A percentile compares a stretch with the other conserved stretches of the same genome.
Evolutionary conservation across 2,888 invertebrate genomes (phyloP).

Genomic region (Nemapogon koenigi): DNA sequence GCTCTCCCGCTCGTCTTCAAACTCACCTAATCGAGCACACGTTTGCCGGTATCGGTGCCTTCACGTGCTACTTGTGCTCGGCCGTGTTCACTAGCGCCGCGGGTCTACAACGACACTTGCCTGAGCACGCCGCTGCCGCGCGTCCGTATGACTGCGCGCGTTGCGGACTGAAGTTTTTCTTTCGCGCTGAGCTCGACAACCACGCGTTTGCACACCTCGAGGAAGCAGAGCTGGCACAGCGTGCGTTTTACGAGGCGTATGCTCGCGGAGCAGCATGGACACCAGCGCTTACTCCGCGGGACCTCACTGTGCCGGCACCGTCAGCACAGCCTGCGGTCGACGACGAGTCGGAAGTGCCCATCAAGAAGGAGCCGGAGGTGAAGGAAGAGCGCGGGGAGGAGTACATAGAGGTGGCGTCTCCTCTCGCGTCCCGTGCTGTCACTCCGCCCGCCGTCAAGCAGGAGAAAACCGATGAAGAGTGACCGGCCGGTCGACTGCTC

Average conservation of each 20-base stretch:
- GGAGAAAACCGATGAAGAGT: slow-evolving; percentile 49
- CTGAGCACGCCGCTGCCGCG: slow-evolving; percentile 80
- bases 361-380: slow-evolving; percentile 47
- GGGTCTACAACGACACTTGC: slow-evolving; percentile 82
- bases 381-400: slow-evolving; percentile 55
- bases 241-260: slow-evolving; percentile 55
- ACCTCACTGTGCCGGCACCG: slow-evolving; percentile 17
- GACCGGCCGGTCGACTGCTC: slow-evolving; percentile 18
- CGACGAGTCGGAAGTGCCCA: slow-evolving; percentile 22
- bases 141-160: slow-evolving; percentile 86
- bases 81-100: slow-evolving; percentile 85
- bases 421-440: slow-evolving; percentile 26
- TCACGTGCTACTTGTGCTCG: slow-evolving; percentile 88
- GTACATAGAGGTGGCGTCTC: slow-evolving; percentile 57
- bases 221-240: slow-evolving; percentile 57
- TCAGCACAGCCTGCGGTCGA: slow-evolving; percentile 21
- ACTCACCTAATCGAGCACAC: slow-evolving; percentile 92
- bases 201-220: slow-evolving; percentile 71
- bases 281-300: slow-evolving; percentile 41
- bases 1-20: slow-evolving; percentile 83
- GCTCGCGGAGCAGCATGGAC: slow-evolving; percentile 56
- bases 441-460: slow-evolving; percentile 36
- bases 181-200: slow-evolving; percentile 89
- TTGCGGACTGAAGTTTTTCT: slow-evolving; percentile 88
- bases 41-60: slow-evolving; percentile 84